Percentiles rank a stretch among this genome's conserved stretches.
Conservation (phyloP, 92 coral and sea anemone species). For the Galaxea fascicularis region DNA sequence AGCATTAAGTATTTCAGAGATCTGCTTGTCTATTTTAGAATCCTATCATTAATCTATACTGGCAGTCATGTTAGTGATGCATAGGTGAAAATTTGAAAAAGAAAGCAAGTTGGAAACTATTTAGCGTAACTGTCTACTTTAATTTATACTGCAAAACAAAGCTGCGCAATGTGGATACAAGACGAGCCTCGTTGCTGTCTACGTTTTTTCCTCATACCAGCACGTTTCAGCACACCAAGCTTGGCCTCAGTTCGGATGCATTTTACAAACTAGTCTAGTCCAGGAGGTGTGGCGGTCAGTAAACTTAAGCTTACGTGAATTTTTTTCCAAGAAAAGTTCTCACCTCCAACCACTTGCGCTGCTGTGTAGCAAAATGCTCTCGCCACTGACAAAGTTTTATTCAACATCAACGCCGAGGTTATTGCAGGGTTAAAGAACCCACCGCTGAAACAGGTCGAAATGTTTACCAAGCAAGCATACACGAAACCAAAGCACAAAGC, state of each 20-base stretch:
- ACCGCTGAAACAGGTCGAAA: constrained; percentile 61
- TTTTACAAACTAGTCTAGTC: too few relatives aligned
- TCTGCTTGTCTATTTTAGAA: too few relatives aligned
- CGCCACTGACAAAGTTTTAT: constrained; percentile 53
- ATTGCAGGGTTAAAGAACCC: constrained; percentile 83
- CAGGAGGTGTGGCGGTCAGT: too few relatives aligned
- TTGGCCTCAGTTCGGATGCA: too few relatives aligned
- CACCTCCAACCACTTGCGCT: constrained; percentile 78
- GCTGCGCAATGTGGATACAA: background rate
- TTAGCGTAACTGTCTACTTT: too few relatives aligned
- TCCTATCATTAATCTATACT: background rate
- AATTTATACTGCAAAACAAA: background rate
- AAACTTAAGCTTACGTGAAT: too few relatives aligned
- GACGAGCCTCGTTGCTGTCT: too few relatives aligned
- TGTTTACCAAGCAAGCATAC: constrained; percentile 62
- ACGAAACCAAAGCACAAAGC: constrained; percentile 77
- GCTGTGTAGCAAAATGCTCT: constrained; percentile 59
- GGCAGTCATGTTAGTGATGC: constrained; percentile 26
- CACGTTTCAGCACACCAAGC: too few relatives aligned
- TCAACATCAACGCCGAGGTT: constrained; percentile 68
- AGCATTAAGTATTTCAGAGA: too few relatives aligned
- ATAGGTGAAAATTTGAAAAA: background rate
- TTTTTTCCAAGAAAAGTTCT: background rate
- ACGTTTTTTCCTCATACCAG: too few relatives aligned
- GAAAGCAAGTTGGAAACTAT: background rate